Percentiles rank a stretch among this genome's conserved stretches.
These are phyloP conservation scores for Lasioglossum calceatum DNA, from an alignment of 2,888 invertebrate genomes.

Conservation along the genomic window DNA sequence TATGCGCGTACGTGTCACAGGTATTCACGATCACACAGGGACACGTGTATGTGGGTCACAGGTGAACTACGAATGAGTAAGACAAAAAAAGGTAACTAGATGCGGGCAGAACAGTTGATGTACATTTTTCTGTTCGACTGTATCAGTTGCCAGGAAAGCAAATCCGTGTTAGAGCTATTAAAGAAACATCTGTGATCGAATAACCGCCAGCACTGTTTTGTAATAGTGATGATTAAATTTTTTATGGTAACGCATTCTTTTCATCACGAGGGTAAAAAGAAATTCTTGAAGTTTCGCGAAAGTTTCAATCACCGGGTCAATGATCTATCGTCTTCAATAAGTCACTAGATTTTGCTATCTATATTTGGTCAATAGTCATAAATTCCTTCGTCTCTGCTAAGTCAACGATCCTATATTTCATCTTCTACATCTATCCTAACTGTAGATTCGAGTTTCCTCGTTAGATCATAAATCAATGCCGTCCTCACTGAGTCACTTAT, in stretches of 20 bases:
- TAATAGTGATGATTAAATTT: background rate
- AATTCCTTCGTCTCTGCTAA: background rate
- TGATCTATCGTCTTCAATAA: background rate
- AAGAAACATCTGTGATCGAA: background rate
- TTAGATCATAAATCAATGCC: background rate
- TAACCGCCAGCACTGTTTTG: background rate
- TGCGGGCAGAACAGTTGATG: conserved; percentile 36
- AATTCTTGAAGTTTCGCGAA: background rate
- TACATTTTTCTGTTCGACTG: conserved; percentile 7
- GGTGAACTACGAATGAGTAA: conserved; percentile 44
- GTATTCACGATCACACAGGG: conserved; percentile 28
- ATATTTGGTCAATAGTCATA: no score
- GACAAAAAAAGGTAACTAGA: conserved; percentile 25
- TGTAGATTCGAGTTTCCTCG: background rate
- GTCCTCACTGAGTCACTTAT: background rate
- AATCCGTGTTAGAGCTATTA: background rate
- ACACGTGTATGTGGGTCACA: conserved; percentile 42
- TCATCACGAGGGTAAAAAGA: background rate
- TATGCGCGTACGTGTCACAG: background rate
- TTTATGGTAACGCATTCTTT: background rate
- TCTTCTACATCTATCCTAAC: background rate
- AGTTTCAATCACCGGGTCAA: background rate
- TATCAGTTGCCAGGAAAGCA: background rate
- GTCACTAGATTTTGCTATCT: background rate
- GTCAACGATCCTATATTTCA: background rate